Evolutionary conservation across 2,113 vertebrate genomes (phyloP), one percentile per base, ranked within the genome.

Genomic region (Neolamprologus falcicula): DNA sequence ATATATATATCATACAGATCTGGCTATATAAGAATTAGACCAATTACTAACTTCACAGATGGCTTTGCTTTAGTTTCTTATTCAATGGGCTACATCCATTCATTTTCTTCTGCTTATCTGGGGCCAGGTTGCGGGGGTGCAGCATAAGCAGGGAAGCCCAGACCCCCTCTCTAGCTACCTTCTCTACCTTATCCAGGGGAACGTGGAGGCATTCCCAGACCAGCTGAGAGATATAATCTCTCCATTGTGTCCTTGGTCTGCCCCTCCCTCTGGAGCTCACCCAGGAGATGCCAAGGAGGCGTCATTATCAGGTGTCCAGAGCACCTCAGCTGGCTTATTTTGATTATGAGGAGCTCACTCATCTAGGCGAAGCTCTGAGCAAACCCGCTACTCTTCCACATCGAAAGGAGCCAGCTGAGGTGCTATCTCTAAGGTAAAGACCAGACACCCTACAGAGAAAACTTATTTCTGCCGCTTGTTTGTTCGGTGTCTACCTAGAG

Each of bases 321-420:
- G 19, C 33, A 66, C 2, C 61, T 37, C 61, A 37, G 61, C 61
- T 5, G 61, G 1, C 33, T 66, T 19, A 0, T 37, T 8, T 66
- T 0, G 0, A 33, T 63, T 63, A 19, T 33, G 59, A 63, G 59
- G 16, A 63, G 59, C 59, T 63, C 59, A 35, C 0, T 19, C 28
- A 61, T 61, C 28, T 3, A 61, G 9, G 9, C 0, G 59, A 63
- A 6, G 28, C 59, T 63, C 28, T 63, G 9, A 63, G 1, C 0
- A 35, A 63, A 63, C 6, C 31, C 2, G 1, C 31, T 63, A 63
- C 59, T 35, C 59, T 35, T 11, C 59, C 59, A 63, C 59, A 63
- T 63, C 3, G 4, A 11, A 63, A 63, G 59, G 59, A 63, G 17
- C 59, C 59, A 63, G 59, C 31, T 63, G 31, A 35, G 59, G 31